Conservation (phyloP, 2,113 vertebrate species). For the Suricata suricatta region DNA sequence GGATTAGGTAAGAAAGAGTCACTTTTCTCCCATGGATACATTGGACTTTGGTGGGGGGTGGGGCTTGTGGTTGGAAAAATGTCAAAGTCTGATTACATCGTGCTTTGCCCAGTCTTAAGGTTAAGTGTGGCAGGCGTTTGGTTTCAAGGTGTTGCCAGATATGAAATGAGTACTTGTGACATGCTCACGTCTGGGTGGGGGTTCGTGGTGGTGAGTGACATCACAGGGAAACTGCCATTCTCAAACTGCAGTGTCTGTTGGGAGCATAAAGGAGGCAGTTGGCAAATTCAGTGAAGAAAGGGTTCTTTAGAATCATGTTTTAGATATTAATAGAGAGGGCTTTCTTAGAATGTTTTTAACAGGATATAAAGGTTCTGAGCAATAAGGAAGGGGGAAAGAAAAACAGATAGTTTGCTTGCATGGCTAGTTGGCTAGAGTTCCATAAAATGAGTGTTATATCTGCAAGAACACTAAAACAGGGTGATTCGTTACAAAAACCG, state of each 20-base stretch:
- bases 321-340: neutral
- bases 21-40: conserved; percentile 13
- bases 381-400: neutral
- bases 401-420: neutral
- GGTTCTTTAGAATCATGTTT: neutral
- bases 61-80: conserved; percentile 17
- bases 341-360: conserved; percentile 42
- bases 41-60: neutral
- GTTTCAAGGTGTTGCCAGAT: conserved; percentile 3
- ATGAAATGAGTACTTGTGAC: neutral
- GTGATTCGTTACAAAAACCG: conserved; percentile 18
- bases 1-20: conserved; percentile 26
- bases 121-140: fast-evolving
- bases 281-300: neutral
- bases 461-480: conserved; percentile 9
- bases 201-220: neutral
- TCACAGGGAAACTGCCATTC: neutral
- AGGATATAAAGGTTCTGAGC: neutral
- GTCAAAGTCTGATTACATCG: neutral
- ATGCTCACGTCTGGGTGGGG: neutral
- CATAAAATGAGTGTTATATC: conserved; percentile 29
- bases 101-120: neutral
- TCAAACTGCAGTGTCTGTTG: neutral
- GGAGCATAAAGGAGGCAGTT: neutral
- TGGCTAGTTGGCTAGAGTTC: neutral